Evolutionary conservation across 2,888 invertebrate genomes (phyloP).

Genomic region (Nomada goodeniana): DNA sequence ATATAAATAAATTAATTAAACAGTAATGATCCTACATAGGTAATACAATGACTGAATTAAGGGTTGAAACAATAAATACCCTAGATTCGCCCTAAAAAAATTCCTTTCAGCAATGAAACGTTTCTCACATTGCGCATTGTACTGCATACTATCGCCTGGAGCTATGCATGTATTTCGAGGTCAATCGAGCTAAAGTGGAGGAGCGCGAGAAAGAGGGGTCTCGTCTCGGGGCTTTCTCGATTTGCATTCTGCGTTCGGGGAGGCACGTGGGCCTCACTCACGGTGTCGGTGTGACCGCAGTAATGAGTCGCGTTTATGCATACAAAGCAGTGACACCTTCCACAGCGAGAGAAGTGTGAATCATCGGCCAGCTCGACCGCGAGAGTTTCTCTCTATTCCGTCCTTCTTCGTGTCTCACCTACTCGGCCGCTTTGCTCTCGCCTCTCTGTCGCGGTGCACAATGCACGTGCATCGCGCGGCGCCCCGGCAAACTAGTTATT

Average conservation of each 20-base stretch:
- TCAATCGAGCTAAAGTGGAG: slow-evolving; percentile 37
- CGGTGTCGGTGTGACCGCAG: slow-evolving; percentile 54
- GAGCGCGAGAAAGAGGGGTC: slow-evolving; percentile 31
- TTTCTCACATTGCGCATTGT: slow-evolving; percentile 7
- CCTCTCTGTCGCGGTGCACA: slow-evolving; percentile 59
- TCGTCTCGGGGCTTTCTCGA: slow-evolving; percentile 53
- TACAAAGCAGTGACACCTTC: slow-evolving; percentile 82
- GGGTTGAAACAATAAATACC: too few species aligned
- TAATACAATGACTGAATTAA: too few species aligned
- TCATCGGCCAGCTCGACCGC: slow-evolving; percentile 74
- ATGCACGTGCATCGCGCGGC: slow-evolving; percentile 70
- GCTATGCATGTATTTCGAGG: slow-evolving; percentile 32
- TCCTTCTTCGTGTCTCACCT: slow-evolving; percentile 43
- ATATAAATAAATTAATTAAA: neutral
- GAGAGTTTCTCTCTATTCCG: slow-evolving; percentile 66
- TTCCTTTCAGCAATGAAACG: neutral
- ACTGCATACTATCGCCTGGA: too few species aligned
- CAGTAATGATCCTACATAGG: too few species aligned
- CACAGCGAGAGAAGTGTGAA: slow-evolving; percentile 74
- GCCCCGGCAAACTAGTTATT: slow-evolving; percentile 73
- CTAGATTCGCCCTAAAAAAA: too few species aligned
- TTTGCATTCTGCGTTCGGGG: slow-evolving; percentile 67
- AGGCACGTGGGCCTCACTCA: slow-evolving; percentile 66
- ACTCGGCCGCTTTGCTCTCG: slow-evolving; percentile 28
- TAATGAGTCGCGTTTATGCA: slow-evolving; percentile 81